Evolutionary conservation across 2,888 invertebrate genomes (phyloP).

Genomic region (Stenotaenia linearis): DNA sequence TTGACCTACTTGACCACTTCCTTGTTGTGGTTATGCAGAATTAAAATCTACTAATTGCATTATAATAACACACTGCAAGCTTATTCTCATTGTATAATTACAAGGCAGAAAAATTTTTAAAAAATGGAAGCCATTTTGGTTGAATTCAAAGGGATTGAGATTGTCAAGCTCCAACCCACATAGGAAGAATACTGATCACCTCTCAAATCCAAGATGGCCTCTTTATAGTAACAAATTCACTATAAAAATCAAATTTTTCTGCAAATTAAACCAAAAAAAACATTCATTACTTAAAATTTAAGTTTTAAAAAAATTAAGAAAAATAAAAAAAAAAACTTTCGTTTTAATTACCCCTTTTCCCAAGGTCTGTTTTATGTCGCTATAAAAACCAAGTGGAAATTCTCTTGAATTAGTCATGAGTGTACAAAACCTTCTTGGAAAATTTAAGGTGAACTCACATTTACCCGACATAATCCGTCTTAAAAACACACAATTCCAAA

Average conservation of each 20-base stretch:
- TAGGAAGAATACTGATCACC: conserved; percentile 1
- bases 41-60: not conserved
- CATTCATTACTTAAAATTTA: not conserved
- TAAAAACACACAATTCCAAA: not conserved
- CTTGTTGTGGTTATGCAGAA: not conserved
- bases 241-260: not conserved
- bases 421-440: not conserved
- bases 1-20: conserved; percentile 12
- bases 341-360: not conserved
- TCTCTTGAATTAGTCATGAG: conserved; percentile 19
- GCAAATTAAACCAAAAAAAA: not conserved
- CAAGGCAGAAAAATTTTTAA: not conserved
- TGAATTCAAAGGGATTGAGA: not conserved
- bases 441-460: not conserved
- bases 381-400: conserved; percentile 7
- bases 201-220: not conserved
- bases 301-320: not conserved
- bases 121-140: not conserved
- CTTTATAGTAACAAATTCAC: not conserved
- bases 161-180: conserved; percentile 7
- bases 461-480: not conserved
- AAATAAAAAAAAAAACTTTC: not conserved
- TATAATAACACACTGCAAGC: not conserved
- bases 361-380: conserved; percentile 1
- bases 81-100: not conserved